Evolutionary conservation across 2,888 invertebrate genomes (phyloP), one percentile per base, ranked within the genome.

Genomic region (Tachina lurida): DNA sequence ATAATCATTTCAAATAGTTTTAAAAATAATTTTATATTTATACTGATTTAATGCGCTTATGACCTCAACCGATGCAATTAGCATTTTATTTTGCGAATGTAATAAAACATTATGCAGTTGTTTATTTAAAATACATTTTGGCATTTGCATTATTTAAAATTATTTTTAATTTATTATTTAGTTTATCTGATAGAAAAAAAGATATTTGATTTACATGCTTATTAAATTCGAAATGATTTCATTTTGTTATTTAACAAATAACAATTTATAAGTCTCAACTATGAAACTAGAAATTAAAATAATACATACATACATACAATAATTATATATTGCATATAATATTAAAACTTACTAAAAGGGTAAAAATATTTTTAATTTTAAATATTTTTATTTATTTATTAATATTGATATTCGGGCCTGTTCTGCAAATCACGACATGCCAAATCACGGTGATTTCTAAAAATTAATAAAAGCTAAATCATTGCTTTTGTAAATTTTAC

Each of bases 61-160:
- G 43, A 62, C 70, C 70, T 78, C 68, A 70, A 41, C 62, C 22
- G 71, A 43, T 56, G 43, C 22, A 68, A 58, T 47, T 39, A 47
- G 67, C 39, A 65, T 58, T 65, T 70, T 49, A 58, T 80, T 63
- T 67, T 52, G 80, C n/a, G 19, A 67, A 43, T 68, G 60, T n/a
- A 52, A 68, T 68, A 52, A 58, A 65, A 67, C 31, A 58, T 65
- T 54, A 71, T 74, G 43, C 49, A 75, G 68, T 68, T 81, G 31
- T 81, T 81, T 81, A 60, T 81, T 52, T 52, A 62, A 80, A 73
- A 67, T n/a, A 62, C 19, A 65, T 65, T 56, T 41, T 22, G 52
- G 10, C 52, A 31, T 60, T 76, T 77, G 41, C 77, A 77, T 77
- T 52, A 77, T 60, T 77, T 77, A 68, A 68, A 58, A 58, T 41